phyloP scores from a whole-genome alignment of 2,888 invertebrate genomes.

The Steinernema carpocapsae region DNA sequence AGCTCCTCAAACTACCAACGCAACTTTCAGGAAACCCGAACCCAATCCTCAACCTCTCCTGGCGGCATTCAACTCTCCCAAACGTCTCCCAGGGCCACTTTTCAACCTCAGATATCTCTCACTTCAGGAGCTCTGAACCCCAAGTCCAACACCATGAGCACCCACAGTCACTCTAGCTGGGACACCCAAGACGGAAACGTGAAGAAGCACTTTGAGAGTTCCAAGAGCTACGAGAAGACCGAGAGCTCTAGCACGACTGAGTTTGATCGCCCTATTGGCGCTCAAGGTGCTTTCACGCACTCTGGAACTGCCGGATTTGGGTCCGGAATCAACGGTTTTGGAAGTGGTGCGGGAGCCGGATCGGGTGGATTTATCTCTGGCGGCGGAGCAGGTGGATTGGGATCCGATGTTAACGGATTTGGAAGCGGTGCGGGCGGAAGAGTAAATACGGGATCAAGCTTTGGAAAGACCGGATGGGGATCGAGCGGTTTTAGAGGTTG shows the following conservation, averaged over 20 bases:
- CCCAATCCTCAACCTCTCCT: neutral
- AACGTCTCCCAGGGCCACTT: neutral
- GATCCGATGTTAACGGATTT: neutral
- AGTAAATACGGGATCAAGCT: neutral
- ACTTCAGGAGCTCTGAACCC: slow-evolving; percentile 20
- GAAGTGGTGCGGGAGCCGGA: neutral
- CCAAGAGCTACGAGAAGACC: slow-evolving; percentile 42
- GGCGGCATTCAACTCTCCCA: neutral
- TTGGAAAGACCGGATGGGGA: neutral
- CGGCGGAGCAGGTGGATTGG: neutral
- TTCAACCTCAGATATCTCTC: neutral
- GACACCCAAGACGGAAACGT: slow-evolving; percentile 42
- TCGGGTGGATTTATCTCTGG: neutral
- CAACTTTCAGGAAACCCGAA: slow-evolving; percentile 9
- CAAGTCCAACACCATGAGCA: slow-evolving; percentile 38
- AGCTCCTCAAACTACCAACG: slow-evolving; percentile 11
- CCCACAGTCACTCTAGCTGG: slow-evolving; percentile 41
- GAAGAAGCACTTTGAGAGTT: slow-evolving; percentile 40
- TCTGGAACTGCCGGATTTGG: slow-evolving; percentile 11
- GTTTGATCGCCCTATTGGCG: slow-evolving; percentile 14
- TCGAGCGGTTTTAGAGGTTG: neutral
- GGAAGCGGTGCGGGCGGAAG: neutral
- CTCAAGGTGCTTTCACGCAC: slow-evolving; percentile 16
- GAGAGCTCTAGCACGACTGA: slow-evolving; percentile 37
- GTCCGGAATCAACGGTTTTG: neutral